These are phyloP conservation scores for Drosophila suboccidentalis DNA, from an alignment of 2,888 invertebrate species.

Conservation along the genomic window DNA sequence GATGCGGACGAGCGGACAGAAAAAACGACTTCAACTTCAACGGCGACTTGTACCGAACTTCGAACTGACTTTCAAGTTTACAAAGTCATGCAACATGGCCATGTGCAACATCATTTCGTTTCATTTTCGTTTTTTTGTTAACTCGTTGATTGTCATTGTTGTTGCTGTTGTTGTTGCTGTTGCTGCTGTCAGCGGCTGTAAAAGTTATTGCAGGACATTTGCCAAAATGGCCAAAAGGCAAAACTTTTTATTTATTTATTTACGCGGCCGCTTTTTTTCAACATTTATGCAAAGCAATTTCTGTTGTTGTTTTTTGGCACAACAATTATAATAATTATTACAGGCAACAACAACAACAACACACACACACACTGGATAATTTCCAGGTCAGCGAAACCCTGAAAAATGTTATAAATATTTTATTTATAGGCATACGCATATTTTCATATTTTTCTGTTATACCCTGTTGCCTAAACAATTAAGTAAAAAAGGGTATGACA, in stretches of 20 bases:
- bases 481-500: not conserved
- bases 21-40: conserved; percentile 19
- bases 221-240: conserved; percentile 65
- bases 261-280: conserved; percentile 37
- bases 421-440: conserved; percentile 32
- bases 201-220: conserved; percentile 78
- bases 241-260: conserved; percentile 58
- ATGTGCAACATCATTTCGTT: conserved; percentile 61
- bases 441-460: conserved; percentile 10
- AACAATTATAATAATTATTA: conserved; percentile 67
- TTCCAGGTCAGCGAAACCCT: conserved; percentile 49
- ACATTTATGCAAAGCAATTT: conserved; percentile 56
- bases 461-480: not conserved
- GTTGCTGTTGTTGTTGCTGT: conserved; percentile 24
- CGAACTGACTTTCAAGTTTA: conserved; percentile 73
- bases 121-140: conserved; percentile 4
- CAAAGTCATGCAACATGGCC: conserved; percentile 77
- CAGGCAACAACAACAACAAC: conserved; percentile 30
- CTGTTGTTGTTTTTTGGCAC: conserved; percentile 12
- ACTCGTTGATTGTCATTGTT: conserved; percentile 40
- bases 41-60: conserved; percentile 59
- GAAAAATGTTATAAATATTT: conserved; percentile 42
- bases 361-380: conserved; percentile 20
- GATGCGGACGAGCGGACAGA: conserved; percentile 33
- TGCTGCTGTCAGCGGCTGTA: conserved; percentile 63